Evolutionary conservation across 2,113 vertebrate genomes (phyloP).

Genomic region (Salvelinus fontinalis): DNA sequence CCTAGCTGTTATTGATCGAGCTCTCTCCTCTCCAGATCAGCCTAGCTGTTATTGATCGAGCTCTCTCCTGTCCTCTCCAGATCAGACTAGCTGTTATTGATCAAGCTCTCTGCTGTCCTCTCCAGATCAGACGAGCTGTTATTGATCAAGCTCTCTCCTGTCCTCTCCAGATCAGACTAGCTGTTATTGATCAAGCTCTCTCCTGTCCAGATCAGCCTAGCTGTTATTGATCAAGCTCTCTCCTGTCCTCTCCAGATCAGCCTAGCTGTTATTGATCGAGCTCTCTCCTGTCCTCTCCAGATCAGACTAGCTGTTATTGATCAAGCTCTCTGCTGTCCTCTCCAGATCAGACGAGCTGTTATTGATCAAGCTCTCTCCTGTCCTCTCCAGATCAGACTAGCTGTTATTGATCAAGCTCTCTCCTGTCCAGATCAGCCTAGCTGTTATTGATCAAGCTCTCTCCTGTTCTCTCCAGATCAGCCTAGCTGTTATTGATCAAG

Average conservation of each 20-base stretch:
- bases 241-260: not conserved
- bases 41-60: slow-evolving; percentile 24
- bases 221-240: not conserved
- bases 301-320: no score
- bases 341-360: not conserved
- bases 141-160: not conserved
- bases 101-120: no score
- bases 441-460: no score
- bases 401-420: no score
- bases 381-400: slow-evolving; percentile 81
- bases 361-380: not conserved
- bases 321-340: no score
- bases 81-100: no score
- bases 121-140: not conserved
- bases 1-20: not conserved
- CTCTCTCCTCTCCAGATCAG: slow-evolving; percentile 80
- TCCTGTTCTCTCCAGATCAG: no score
- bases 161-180: not conserved
- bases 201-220: not conserved
- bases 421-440: no score
- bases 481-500: not conserved
- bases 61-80: not conserved
- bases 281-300: not conserved
- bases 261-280: not conserved
- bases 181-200: not conserved